Base-by-base conservation (phyloP, 2,888 invertebrate genomes). In the Eristalis tenax region DNA sequence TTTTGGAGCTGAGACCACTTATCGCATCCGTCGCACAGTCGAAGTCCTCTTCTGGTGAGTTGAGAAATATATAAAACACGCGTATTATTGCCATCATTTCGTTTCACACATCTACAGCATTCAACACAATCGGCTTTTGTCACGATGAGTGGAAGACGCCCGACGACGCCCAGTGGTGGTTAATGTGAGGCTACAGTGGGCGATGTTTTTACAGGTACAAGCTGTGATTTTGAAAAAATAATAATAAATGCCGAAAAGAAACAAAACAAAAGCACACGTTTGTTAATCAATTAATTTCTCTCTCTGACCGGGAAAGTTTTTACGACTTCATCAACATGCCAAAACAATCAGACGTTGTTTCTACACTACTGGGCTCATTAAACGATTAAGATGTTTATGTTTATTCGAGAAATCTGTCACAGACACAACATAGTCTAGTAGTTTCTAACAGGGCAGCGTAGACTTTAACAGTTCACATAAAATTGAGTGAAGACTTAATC, bases 1-100 rank as follows among this genome's bases (percentile, higher is more conserved):
- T 85, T 73, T 85, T 57, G 77, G 69, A 85, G 68, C 63, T 35
- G 18, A 35, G 18, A 57, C 13, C 70, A 35, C 28, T 59, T 11
- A 23, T 50, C 26, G 50, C 64, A 64, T 38, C 57, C 43, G 32
- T 5, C 43, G 35, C 50, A 50, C 32, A 32, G 8, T 32, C 10
- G 18, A 8, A 6, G 5, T 18, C 35, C 32, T 28, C 65, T 26
- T 50, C 18, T 35, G 56, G 50, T 32, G 26, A 15, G 50, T 10
- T 8, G 43, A 1, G 15, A 38, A 43, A 56, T 63, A 68, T 69
- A 81, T 75, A 74, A 81, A 75, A 69, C 64, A 65, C 57, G 40
- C 79, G 43, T 65, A 73, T 66, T 59, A 59, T 73, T 73, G 66
- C 43, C 80, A 68, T 65, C 73, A 56, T 59, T 5, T 26, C 26